Evolutionary conservation across 2,888 invertebrate species (phyloP).

Genomic region (Acleris cristana): DNA sequence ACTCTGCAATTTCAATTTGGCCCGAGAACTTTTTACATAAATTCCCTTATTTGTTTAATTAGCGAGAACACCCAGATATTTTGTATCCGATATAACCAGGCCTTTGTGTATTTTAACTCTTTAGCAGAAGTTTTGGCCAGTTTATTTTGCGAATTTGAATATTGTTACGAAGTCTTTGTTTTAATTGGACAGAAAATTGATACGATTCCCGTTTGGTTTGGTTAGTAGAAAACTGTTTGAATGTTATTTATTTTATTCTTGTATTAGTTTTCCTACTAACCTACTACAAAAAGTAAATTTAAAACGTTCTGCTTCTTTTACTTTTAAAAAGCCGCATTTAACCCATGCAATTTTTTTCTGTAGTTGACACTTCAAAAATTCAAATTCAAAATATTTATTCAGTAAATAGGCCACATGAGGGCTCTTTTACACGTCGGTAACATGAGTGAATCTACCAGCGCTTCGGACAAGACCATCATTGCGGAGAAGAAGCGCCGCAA

Average conservation of each 20-base stretch:
- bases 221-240: background rate
- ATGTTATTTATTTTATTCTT: background rate
- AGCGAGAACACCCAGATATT: slow-evolving; percentile 15
- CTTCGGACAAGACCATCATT: too few species aligned
- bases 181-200: slow-evolving; percentile 19
- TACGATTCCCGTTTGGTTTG: background rate
- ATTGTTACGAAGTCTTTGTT: slow-evolving; percentile 14
- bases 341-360: too few species aligned
- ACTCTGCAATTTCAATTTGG: slow-evolving; percentile 18
- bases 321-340: too few species aligned
- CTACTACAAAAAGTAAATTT: too few species aligned
- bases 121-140: slow-evolving; percentile 9
- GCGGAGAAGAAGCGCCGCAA: too few species aligned
- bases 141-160: slow-evolving; percentile 15
- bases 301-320: too few species aligned
- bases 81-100: slow-evolving; percentile 15
- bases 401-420: too few species aligned
- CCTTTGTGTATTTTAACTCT: slow-evolving; percentile 17
- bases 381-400: too few species aligned
- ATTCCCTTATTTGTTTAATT: slow-evolving; percentile 35
- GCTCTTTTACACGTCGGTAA: too few species aligned
- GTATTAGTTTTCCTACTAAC: too few species aligned
- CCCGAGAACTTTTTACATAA: slow-evolving; percentile 35
- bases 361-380: too few species aligned
- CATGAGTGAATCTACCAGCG: too few species aligned